A percentile compares a stretch with the other conserved stretches of the same genome.
Conservation (phyloP, 2,888 invertebrate species). For the Drosophila lacicola region DNA sequence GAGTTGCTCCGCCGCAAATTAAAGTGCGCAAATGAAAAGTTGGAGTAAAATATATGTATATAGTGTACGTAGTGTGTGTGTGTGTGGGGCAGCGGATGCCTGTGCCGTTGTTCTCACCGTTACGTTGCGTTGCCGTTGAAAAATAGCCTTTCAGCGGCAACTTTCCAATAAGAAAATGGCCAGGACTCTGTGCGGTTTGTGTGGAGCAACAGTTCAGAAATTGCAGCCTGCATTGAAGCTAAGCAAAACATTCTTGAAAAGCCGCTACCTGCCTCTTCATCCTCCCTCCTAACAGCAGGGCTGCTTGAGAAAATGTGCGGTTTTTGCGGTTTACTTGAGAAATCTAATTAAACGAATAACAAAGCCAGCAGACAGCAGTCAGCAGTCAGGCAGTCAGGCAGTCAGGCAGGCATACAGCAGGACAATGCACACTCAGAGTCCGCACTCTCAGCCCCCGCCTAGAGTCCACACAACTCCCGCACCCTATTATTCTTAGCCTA, state of each 20-base stretch:
- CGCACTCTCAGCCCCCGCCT: too few relatives aligned
- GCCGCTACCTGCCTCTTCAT: slow-evolving; percentile 31
- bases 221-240: slow-evolving; percentile 57
- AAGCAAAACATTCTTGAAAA: slow-evolving; percentile 54
- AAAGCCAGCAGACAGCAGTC: slow-evolving; percentile 44
- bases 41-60: slow-evolving; percentile 40
- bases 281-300: slow-evolving; percentile 8
- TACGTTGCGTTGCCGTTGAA: slow-evolving; percentile 44
- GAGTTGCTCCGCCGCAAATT: slow-evolving; percentile 69
- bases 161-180: slow-evolving; percentile 65
- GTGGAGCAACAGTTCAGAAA: slow-evolving; percentile 49
- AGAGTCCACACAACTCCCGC: neutral
- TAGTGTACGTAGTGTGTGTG: slow-evolving; percentile 1
- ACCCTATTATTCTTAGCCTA: neutral
- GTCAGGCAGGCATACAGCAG: slow-evolving; percentile 16
- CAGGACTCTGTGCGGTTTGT: slow-evolving; percentile 48
- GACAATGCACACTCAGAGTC: slow-evolving; percentile 36
- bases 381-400: slow-evolving; percentile 12
- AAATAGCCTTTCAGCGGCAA: slow-evolving; percentile 64
- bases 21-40: slow-evolving; percentile 75
- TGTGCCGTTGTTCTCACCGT: slow-evolving; percentile 19
- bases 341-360: slow-evolving; percentile 81
- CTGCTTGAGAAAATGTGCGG: slow-evolving; percentile 79
- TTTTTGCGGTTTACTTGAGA: slow-evolving; percentile 77
- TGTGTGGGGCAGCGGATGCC: slow-evolving; percentile 13